Percentiles rank a stretch among this genome's conserved stretches.
Evolutionary conservation across 2,113 vertebrate genomes (phyloP).

Genomic region (Platysteira castanea): DNA sequence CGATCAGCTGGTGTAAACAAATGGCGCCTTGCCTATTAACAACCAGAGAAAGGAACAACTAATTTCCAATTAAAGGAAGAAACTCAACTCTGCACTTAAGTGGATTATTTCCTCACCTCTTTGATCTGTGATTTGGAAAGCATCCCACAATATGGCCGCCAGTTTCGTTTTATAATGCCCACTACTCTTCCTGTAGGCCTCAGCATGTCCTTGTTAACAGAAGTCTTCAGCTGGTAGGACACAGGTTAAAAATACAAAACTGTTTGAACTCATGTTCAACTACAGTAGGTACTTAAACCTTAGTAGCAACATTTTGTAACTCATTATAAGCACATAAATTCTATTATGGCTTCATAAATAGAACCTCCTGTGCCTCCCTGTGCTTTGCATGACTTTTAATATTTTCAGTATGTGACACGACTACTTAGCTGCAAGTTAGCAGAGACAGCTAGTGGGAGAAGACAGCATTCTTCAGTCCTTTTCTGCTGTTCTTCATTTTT

Average conservation of each 20-base stretch:
- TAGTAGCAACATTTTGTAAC: neutral
- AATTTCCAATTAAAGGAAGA: neutral
- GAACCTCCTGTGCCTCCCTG: neutral
- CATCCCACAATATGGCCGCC: slow-evolving; percentile 96
- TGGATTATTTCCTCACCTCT: slow-evolving; percentile 75
- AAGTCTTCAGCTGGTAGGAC: slow-evolving; percentile 72
- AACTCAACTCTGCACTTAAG: neutral
- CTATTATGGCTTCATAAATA: neutral
- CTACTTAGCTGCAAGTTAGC: neutral
- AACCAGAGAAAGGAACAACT: neutral
- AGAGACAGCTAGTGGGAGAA: neutral
- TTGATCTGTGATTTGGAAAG: slow-evolving; percentile 90
- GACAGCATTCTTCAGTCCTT: neutral
- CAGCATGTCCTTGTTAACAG: slow-evolving; percentile 65
- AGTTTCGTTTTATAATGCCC: slow-evolving; percentile 95
- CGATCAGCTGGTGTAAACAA: slow-evolving; percentile 95
- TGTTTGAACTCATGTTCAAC: neutral
- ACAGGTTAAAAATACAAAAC: neutral
- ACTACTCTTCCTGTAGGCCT: slow-evolving; percentile 90
- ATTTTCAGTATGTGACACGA: neutral
- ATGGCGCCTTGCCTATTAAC: slow-evolving; percentile 85
- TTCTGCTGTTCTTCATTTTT: neutral
- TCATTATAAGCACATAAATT: neutral
- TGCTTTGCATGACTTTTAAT: neutral
- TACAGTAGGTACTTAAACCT: neutral